Conservation (phyloP, 1,140 invertebrate genomes). For the Cherax destructor region DNA sequence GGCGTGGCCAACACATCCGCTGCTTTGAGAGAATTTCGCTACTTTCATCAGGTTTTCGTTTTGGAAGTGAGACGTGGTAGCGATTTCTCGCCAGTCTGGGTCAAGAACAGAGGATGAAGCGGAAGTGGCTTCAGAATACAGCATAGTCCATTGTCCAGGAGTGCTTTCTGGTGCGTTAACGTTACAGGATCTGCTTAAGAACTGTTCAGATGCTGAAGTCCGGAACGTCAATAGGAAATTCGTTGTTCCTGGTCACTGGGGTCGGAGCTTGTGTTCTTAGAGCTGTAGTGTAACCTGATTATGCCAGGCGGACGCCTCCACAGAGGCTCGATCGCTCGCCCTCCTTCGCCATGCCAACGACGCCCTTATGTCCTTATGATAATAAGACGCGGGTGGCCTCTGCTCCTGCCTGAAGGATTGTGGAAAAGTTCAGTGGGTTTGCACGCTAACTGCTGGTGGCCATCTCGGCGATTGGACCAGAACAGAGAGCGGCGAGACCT, state of each 20-base stretch:
- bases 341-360: neutral
- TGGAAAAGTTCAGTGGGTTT: conserved; percentile 14
- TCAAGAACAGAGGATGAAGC: neutral
- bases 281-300: conserved; percentile 36
- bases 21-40: neutral
- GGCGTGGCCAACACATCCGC: neutral
- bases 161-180: neutral
- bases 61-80: neutral
- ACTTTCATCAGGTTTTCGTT: conserved; percentile 12
- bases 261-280: conserved; percentile 15
- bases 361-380: neutral
- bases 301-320: conserved; percentile 26
- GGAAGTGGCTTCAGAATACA: too few relatives aligned
- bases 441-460: conserved; percentile 43
- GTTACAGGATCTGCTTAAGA: neutral
- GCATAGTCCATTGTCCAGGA: too few relatives aligned
- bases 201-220: neutral
- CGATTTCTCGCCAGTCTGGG: neutral
- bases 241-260: conserved; percentile 33
- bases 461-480: conserved; percentile 45
- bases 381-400: neutral
- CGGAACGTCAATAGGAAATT: conserved; percentile 8
- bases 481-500: neutral
- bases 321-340: conserved; percentile 15
- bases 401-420: conserved; percentile 29